A percentile compares a stretch with the other conserved stretches of the same genome.
These are phyloP conservation scores for Gastracanthus pulcherrimus DNA, from an alignment of 2,888 invertebrate genomes.

Conservation along the genomic window DNA sequence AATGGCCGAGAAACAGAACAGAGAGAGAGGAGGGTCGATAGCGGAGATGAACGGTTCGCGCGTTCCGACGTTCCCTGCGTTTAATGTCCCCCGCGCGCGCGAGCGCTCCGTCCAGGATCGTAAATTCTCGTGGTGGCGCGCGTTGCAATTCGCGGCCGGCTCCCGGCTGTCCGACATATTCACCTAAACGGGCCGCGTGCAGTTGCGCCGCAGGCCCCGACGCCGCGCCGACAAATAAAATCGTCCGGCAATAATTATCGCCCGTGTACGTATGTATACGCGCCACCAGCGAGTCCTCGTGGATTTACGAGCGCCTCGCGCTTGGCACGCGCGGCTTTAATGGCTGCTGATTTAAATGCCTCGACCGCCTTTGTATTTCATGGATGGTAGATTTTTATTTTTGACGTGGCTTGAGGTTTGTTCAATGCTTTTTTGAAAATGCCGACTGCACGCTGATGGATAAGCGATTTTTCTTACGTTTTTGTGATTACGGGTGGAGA, in stretches of 20 bases:
- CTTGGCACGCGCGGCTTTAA: background rate
- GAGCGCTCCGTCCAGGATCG: conserved; percentile 46
- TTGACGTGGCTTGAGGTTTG: no score
- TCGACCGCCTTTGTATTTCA: background rate
- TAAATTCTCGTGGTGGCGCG: conserved; percentile 59
- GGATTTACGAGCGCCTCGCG: background rate
- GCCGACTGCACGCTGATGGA: no score
- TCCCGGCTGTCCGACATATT: conserved; percentile 51
- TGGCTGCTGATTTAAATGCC: background rate
- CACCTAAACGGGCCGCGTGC: conserved; percentile 21
- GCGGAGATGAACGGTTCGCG: conserved; percentile 47
- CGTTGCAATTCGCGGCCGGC: conserved; percentile 41
- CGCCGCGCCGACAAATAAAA: conserved; percentile 56
- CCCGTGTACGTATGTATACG: background rate
- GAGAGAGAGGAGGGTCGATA: conserved; percentile 10
- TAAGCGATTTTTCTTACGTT: no score
- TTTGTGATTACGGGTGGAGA: no score
- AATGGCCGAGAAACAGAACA: conserved; percentile 8
- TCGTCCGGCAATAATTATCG: conserved; percentile 51
- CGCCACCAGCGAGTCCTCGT: background rate
- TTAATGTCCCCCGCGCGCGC: conserved; percentile 43
- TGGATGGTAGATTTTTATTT: background rate
- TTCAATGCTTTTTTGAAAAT: no score
- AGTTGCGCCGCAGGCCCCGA: conserved; percentile 32
- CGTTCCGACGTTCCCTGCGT: conserved; percentile 49